Evolutionary conservation across 2,888 invertebrate species (phyloP).

Genomic region (Agrenia bidenticulata): DNA sequence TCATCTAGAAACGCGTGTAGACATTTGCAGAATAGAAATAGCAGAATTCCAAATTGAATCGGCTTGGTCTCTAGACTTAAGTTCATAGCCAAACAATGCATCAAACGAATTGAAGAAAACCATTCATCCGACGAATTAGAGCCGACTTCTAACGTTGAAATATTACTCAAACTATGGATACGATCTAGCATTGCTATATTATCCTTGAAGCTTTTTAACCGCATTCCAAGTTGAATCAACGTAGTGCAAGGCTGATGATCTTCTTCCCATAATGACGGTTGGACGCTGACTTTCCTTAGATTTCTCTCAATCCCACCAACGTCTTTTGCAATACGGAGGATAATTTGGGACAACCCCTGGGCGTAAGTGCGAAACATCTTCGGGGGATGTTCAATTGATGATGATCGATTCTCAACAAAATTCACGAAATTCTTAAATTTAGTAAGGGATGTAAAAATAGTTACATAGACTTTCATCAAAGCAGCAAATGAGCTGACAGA

Average conservation of each 20-base stretch:
- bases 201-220: slow-evolving; percentile 15
- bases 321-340: slow-evolving; percentile 15
- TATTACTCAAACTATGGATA: slow-evolving; percentile 29
- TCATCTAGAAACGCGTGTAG: slow-evolving; percentile 38
- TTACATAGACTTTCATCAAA: slow-evolving; percentile 28
- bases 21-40: slow-evolving; percentile 35
- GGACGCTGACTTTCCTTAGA: slow-evolving; percentile 15
- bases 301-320: slow-evolving; percentile 23
- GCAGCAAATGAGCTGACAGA: slow-evolving; percentile 20
- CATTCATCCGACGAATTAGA: slow-evolving; percentile 16
- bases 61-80: slow-evolving; percentile 26
- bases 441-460: slow-evolving; percentile 19
- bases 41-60: slow-evolving; percentile 26
- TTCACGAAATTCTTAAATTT: slow-evolving; percentile 28
- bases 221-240: slow-evolving; percentile 28
- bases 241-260: slow-evolving; percentile 25
- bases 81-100: slow-evolving; percentile 33
- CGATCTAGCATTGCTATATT: slow-evolving; percentile 26
- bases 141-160: not conserved
- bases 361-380: slow-evolving; percentile 34
- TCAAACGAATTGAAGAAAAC: slow-evolving; percentile 31
- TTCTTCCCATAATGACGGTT: too few relatives aligned
- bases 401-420: slow-evolving; percentile 4
- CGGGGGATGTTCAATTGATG: slow-evolving; percentile 4
- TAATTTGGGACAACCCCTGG: slow-evolving; percentile 26